Conservation (phyloP, 2,113 vertebrate genomes). For the Pangasianodon hypophthalmus region DNA sequence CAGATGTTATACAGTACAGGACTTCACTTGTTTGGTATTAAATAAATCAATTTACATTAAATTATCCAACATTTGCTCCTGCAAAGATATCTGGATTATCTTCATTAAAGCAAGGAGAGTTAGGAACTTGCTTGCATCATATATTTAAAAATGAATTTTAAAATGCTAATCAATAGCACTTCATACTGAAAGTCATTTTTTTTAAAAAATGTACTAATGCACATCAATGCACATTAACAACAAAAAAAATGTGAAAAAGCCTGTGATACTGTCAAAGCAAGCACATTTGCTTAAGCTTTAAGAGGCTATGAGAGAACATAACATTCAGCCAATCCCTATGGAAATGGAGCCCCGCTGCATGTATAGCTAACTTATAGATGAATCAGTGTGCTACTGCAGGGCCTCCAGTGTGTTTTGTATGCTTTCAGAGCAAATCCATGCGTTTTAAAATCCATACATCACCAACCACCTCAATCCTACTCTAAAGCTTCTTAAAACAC, state of each 20-base stretch:
- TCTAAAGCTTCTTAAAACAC: conserved; percentile 2
- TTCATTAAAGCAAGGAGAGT: conserved; percentile 3
- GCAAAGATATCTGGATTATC: not conserved
- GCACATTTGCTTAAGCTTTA: not conserved
- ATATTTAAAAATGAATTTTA: not conserved
- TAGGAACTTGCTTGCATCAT: not conserved
- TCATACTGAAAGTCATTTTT: conserved; percentile 8
- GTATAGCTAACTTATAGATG: not conserved
- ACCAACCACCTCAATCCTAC: not conserved
- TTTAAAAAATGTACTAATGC: not conserved
- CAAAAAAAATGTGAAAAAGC: not conserved
- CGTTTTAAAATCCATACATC: not conserved
- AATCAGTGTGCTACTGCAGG: not conserved
- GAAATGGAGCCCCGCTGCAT: not conserved
- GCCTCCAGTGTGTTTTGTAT: not conserved
- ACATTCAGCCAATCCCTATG: not conserved
- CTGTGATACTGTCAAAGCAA: not conserved
- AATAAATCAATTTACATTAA: conserved; percentile 40
- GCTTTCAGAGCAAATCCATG: not conserved
- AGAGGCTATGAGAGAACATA: not conserved
- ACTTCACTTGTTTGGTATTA: conserved; percentile 35
- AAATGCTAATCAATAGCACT: conserved; percentile 46
- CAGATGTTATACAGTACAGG: conserved; percentile 29
- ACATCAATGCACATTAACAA: conserved; percentile 13
- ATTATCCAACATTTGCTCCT: conserved; percentile 8